Evolutionary conservation across 2,888 invertebrate genomes (phyloP), one percentile per base, ranked within the genome.

Genomic region (Mythimna impura): DNA sequence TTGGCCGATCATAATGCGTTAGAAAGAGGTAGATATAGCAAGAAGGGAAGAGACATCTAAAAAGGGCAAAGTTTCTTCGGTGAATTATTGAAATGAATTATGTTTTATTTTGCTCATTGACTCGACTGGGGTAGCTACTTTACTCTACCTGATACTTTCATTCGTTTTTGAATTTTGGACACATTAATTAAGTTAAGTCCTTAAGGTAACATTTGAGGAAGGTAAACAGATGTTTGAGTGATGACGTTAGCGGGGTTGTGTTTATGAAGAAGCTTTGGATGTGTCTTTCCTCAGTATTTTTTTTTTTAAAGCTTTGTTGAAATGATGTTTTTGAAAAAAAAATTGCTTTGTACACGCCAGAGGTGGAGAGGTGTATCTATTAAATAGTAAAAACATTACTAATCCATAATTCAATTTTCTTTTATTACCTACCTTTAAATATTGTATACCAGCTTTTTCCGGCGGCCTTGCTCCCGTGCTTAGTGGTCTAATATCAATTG

Each of bases 51-150:
- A 85, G 89, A 89, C 80, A 83, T 71, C 79, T 71, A 72, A 86
- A 88, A 89, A 90, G 87, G 89, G 86, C 89, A 91, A 93, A 92
- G 91, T 93, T 93, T 90, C 89, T 89, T 90, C 84, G 76, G 88
- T 88, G 87, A 93, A 93, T 92, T 92, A 93, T 94, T 91, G 87
- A 92, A 93, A 93, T 92, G 90, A 93, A 91, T 94, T 90, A 91
- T 92, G 89, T 92, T 91, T 92, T 91, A 92, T 93, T 92, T 93
- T 89, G 88, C 88, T 93, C 92, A 93, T 92, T 91, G 90, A 90
- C 89, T 89, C 68, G 57, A 66, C 78, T 80, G 73, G 80, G 71
- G 79, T 80, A 78, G 85, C 83, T 76, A 58, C 68, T 76, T 73
- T 72, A 86, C 82, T 9, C 71, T 71, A 86, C 83, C 22, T 54